Conservation (phyloP, 2,113 vertebrate species). For the Poicephalus gulielmi region DNA sequence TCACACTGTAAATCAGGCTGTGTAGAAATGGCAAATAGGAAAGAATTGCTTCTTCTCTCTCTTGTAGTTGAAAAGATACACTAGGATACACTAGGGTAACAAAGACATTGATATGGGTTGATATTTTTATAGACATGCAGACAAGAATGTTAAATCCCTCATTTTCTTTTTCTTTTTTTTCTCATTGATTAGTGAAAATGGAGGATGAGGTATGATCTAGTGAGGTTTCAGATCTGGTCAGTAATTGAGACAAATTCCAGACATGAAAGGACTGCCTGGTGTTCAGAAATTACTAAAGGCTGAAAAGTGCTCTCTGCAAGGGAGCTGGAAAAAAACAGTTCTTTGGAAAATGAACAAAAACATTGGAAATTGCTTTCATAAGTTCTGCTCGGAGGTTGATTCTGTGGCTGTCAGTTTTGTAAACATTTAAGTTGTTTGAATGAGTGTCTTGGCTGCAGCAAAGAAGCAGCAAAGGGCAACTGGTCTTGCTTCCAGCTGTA, state of each 20-base stretch:
- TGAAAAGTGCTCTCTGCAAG: not conserved
- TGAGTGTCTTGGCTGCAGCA: not conserved
- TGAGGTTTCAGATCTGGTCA: not conserved
- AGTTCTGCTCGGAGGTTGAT: not conserved
- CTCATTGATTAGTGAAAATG: not conserved
- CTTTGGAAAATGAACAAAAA: not conserved
- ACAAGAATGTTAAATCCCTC: not conserved
- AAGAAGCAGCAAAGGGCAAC: not conserved
- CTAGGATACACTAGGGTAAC: not conserved
- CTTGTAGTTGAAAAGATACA: not conserved
- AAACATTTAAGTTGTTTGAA: not conserved
- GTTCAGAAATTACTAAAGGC: not conserved
- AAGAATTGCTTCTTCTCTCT: not conserved
- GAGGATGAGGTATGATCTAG: not conserved
- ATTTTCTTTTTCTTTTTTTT: not conserved
- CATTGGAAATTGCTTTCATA: not conserved
- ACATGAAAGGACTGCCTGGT: not conserved
- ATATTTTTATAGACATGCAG: not conserved
- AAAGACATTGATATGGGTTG: not conserved
- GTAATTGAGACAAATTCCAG: not conserved
- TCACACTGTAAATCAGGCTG: not conserved
- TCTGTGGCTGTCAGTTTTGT: not conserved
- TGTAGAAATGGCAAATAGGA: not conserved
- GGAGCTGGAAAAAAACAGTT: not conserved
- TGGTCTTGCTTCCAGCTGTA: not conserved